phyloP scores from a whole-genome alignment of 2,888 invertebrate genomes.

The Tipula unca region DNA sequence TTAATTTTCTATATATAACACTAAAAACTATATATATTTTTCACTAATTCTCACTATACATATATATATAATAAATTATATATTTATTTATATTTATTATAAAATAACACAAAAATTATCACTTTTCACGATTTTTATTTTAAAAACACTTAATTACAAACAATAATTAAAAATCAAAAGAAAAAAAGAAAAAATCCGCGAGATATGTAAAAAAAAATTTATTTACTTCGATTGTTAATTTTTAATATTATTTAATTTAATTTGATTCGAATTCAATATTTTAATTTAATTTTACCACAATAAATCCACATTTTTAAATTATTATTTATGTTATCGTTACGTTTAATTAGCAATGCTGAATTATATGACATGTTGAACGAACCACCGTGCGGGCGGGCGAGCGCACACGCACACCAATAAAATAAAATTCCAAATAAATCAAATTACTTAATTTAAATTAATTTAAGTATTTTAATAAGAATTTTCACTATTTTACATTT shows the following conservation, averaged over 20 bases:
- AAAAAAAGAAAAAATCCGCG: background rate
- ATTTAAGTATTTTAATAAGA: background rate
- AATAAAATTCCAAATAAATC: no score
- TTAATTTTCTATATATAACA: background rate
- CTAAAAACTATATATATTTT: background rate
- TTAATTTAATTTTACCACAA: background rate
- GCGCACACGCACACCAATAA: background rate
- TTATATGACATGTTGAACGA: background rate
- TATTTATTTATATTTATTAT: background rate
- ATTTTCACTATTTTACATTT: background rate
- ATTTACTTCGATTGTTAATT: background rate
- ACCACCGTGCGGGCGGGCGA: background rate
- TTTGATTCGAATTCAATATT: background rate
- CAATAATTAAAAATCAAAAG: background rate
- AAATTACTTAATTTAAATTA: background rate
- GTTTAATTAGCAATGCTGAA: background rate
- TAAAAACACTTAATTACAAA: no score
- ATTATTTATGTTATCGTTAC: background rate
- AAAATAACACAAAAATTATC: conserved; percentile 8
- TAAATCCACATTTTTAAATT: background rate
- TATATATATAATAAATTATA: background rate
- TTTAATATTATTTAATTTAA: background rate
- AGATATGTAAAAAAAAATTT: background rate
- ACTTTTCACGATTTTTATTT: conserved; percentile 1
- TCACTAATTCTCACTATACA: background rate